These are phyloP conservation scores for Drosophila subquinaria DNA, from an alignment of 2,888 invertebrate species.

Conservation along the genomic window DNA sequence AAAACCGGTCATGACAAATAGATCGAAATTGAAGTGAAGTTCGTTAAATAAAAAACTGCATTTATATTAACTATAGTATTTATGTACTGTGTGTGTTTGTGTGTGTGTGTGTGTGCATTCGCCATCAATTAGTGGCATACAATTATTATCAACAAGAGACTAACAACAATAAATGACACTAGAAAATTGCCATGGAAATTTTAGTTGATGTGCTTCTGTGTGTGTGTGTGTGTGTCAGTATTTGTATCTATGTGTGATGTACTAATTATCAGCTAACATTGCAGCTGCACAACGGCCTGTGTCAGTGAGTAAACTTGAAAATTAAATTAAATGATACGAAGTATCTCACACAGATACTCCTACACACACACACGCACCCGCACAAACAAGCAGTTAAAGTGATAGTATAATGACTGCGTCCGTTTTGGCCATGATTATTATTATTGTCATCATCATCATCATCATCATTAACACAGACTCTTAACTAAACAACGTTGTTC, in stretches of 20 bases:
- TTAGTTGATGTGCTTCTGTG: not conserved
- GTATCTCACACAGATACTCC: conserved; percentile 1
- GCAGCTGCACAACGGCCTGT: conserved; percentile 12
- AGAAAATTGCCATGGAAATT: conserved; percentile 31
- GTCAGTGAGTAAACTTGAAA: conserved; percentile 36
- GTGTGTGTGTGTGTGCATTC: not conserved
- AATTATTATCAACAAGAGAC: conserved; percentile 38
- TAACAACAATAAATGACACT: conserved; percentile 7
- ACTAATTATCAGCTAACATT: conserved; percentile 45
- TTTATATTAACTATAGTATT: not conserved
- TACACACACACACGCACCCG: conserved; percentile 11
- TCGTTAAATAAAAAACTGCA: not conserved
- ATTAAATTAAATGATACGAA: conserved; percentile 44
- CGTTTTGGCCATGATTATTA: conserved; percentile 13
- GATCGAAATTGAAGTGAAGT: not conserved
- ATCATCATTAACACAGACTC: conserved; percentile 17
- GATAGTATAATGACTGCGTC: conserved; percentile 2
- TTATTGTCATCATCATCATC: conserved; percentile 4
- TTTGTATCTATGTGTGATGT: conserved; percentile 5
- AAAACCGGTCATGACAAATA: not conserved
- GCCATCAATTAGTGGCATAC: conserved; percentile 31
- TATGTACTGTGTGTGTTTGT: not conserved
- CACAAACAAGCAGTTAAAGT: not conserved
- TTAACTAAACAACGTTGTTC: conserved; percentile 2
- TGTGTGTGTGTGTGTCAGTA: not conserved